Evolutionary conservation across 2,797 vertebrate genomes (phyloP).

Genomic region (Gobio occitaniae): DNA sequence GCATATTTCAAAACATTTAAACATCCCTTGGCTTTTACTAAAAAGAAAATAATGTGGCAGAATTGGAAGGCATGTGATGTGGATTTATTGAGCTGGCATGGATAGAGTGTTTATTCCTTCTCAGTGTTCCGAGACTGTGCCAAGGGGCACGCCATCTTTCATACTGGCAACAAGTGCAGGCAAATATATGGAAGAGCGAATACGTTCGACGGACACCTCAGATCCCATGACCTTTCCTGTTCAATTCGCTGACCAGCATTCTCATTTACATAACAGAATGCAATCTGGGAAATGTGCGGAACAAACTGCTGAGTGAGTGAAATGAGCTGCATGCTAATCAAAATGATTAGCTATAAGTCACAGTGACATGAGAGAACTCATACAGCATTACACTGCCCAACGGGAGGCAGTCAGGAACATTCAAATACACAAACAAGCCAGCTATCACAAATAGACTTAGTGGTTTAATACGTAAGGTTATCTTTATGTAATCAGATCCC

Average conservation of each 20-base stretch:
- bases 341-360: constrained; percentile 70
- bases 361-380: constrained; percentile 47
- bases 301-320: constrained; percentile 68
- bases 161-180: constrained; percentile 58
- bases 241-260: constrained; percentile 65
- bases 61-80: constrained; percentile 41
- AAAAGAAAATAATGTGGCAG: constrained; percentile 25
- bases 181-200: neutral
- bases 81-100: constrained; percentile 48
- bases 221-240: constrained; percentile 44
- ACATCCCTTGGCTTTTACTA: constrained; percentile 26
- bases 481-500: neutral
- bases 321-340: constrained; percentile 68
- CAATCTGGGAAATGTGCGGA: constrained; percentile 62
- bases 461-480: neutral
- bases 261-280: constrained; percentile 64
- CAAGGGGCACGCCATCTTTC: constrained; percentile 57
- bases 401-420: constrained; percentile 27
- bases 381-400: constrained; percentile 46
- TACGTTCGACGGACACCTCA: neutral
- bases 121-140: constrained; percentile 37
- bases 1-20: constrained; percentile 47
- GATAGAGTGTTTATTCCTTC: constrained; percentile 1
- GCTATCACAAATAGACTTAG: constrained; percentile 1
- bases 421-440: constrained; percentile 25